These are phyloP conservation scores for Apaloderma vittatum DNA, from an alignment of 2,113 vertebrate genomes.

Conservation along the genomic window DNA sequence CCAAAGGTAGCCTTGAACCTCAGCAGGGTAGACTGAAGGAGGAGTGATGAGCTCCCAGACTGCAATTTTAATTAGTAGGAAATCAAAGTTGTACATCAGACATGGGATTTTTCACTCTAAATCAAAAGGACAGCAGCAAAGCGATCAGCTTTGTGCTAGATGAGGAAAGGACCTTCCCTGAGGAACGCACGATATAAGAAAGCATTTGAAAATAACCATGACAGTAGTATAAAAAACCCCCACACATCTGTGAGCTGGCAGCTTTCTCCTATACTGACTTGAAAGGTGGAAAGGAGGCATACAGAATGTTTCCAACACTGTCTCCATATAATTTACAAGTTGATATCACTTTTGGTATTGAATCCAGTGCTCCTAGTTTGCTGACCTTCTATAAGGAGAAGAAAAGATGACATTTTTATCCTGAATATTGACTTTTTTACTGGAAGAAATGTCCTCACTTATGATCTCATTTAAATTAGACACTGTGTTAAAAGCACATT, in stretches of 20 bases:
- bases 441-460: not conserved
- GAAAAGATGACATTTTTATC: not conserved
- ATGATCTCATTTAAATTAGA: not conserved
- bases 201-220: conserved; percentile 28
- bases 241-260: not conserved
- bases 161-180: not conserved
- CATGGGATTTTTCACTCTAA: conserved; percentile 20
- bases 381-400: not conserved
- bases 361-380: not conserved
- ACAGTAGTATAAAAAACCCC: not conserved
- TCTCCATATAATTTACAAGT: not conserved
- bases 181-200: conserved; percentile 36
- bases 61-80: conserved; percentile 50
- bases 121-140: conserved; percentile 56
- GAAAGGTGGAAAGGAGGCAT: not conserved
- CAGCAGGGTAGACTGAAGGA: conserved; percentile 1
- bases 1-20: conserved; percentile 30
- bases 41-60: not conserved
- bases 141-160: not conserved
- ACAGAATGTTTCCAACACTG: not conserved
- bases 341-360: not conserved
- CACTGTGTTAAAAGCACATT: not conserved
- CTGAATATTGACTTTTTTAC: not conserved
- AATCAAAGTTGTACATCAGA: conserved; percentile 62
- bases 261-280: not conserved